Evolutionary conservation across 2,797 vertebrate species (phyloP).

Genomic region (Mus caroli): DNA sequence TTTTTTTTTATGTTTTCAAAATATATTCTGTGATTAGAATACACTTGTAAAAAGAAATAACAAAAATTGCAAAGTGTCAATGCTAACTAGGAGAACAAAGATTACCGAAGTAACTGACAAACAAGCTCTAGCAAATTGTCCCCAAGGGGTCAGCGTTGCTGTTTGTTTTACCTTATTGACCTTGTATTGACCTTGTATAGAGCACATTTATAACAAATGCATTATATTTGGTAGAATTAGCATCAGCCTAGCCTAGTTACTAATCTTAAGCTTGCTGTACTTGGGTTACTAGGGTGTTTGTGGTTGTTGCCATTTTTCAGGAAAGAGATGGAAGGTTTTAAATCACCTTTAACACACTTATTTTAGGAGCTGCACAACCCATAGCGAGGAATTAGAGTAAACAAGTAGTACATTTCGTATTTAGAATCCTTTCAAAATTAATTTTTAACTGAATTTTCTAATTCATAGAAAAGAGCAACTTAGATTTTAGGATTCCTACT

Average conservation of each 20-base stretch:
- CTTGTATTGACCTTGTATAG: not conserved
- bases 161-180: slow-evolving; percentile 3
- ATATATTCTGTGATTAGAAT: not conserved
- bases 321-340: not conserved
- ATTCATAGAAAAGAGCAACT: not conserved
- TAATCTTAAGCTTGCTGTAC: slow-evolving; percentile 27
- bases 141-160: slow-evolving; percentile 5
- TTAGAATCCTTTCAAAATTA: not conserved
- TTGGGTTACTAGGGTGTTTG: not conserved
- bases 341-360: slow-evolving; percentile 37
- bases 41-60: not conserved
- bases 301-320: not conserved
- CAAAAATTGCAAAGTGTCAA: slow-evolving; percentile 16
- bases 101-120: not conserved
- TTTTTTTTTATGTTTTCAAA: slow-evolving; percentile 3
- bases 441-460: slow-evolving; percentile 13
- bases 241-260: not conserved
- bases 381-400: slow-evolving; percentile 21
- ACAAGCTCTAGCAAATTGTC: not conserved
- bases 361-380: not conserved
- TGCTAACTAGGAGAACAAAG: not conserved
- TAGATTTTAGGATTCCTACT: not conserved
- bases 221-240: slow-evolving; percentile 24
- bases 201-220: slow-evolving; percentile 18
- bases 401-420: not conserved